Base-by-base conservation (phyloP, 2,888 invertebrate species). In the Drosophila rubida region DNA sequence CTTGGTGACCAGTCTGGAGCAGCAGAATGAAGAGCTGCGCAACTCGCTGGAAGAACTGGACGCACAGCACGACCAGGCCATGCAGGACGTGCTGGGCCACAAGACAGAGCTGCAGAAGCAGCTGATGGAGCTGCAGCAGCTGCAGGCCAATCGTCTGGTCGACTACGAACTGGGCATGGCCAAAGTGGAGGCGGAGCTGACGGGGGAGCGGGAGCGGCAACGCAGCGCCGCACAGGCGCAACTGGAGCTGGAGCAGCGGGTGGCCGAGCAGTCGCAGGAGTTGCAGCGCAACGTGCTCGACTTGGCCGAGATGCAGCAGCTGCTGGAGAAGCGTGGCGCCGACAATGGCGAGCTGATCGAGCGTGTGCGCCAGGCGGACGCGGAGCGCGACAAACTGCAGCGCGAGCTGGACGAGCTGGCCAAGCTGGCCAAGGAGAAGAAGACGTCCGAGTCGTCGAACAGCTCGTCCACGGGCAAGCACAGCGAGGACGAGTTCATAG, bases 21-120 rank as follows among this genome's bases (percentile, higher is more conserved):
- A 86, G 22, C 93, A 92, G 80, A 92, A 94, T 48, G 91, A 86
- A 19, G 92, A 93, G 62, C 90, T 93, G 66, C 93, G 93, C 75
- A 90, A 87, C 61, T 93, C 93, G 69, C 90, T 96, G 55, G 95
- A 95, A 78, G 95, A 96, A 87, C 91, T 96, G 75, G 96, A 96
- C 85, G 93, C 91, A 46, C 95, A 96, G 90, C 95, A 96, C 87
- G 94, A 95, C 80, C 92, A 93, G 78, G 96, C 95, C 0, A 94
- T 95, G 91, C 94, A 94, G 70, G 93, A 93, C 82, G 90, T 94
- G 14, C 83, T 94, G 0, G 85, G 92, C 4, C 80, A 94, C 37
- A 94, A 94, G 79, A 93, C 91, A 44, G 93, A 94, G 48, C 80
- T 94, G 45, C 93, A 94, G 66, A 91, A 91, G 9, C 94, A 94